A percentile compares a stretch with the other conserved stretches of the same genome.
Conservation (phyloP, 2,888 invertebrate genomes). For the Erebia epiphron region DNA sequence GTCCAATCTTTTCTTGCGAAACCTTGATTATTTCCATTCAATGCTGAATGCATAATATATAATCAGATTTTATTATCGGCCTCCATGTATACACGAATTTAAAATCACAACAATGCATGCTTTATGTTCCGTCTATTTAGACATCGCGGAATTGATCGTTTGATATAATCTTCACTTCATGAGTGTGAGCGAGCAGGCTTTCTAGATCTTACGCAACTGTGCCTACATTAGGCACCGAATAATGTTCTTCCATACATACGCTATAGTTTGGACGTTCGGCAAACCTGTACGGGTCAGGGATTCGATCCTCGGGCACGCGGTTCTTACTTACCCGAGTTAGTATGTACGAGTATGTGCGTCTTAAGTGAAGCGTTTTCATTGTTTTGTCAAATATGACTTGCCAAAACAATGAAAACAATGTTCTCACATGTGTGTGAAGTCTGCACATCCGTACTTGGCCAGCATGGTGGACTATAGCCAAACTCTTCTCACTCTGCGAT, state of each 20-base stretch:
- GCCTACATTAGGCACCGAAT: constrained; percentile 33
- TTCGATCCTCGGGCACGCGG: too few species aligned
- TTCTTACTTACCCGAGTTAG: too few species aligned
- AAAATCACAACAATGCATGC: constrained; percentile 24
- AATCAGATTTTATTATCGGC: constrained; percentile 22
- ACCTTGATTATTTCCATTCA: constrained; percentile 24
- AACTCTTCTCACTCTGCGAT: too few species aligned
- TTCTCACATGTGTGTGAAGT: too few species aligned
- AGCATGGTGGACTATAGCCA: too few species aligned
- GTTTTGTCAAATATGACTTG: too few species aligned
- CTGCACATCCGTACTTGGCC: too few species aligned
- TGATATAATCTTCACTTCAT: constrained; percentile 29
- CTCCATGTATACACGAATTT: constrained; percentile 10
- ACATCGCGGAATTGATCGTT: constrained; percentile 25
- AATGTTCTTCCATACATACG: constrained; percentile 13
- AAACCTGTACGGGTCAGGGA: not conserved
- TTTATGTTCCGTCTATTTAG: constrained; percentile 22
- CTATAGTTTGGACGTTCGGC: too few species aligned
- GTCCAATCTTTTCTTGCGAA: constrained; percentile 10
- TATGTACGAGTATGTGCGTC: too few species aligned
- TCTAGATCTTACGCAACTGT: constrained; percentile 34
- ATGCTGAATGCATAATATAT: constrained; percentile 21
- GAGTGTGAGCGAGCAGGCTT: constrained; percentile 28
- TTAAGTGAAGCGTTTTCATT: too few species aligned
- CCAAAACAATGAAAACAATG: too few species aligned